A percentile compares a stretch with the other conserved stretches of the same genome.
Evolutionary conservation across 2,888 invertebrate genomes (phyloP).

Genomic region (Choreutis nemorana): DNA sequence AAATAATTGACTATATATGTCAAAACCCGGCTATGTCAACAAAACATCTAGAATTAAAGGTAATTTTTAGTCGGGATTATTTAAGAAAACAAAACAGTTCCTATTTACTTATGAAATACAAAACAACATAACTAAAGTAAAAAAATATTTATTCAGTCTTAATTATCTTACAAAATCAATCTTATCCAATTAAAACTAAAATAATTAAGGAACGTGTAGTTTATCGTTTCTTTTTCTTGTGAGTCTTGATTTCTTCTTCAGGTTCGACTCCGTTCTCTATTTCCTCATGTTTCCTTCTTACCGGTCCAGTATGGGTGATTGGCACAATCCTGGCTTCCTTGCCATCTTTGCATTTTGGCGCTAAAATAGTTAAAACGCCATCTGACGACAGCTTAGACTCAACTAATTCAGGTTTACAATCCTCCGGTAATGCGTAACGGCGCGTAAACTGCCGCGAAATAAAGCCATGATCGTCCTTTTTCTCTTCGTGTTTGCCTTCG

Average conservation of each 20-base stretch:
- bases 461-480: conserved; percentile 76
- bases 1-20: too few relatives aligned
- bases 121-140: conserved; percentile 3
- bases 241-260: conserved; percentile 23
- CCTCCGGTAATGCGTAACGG: conserved; percentile 77
- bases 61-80: too few relatives aligned
- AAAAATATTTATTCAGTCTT: conserved; percentile 1
- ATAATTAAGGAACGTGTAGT: background rate
- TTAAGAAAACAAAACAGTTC: conserved; percentile 1
- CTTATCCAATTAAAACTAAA: background rate
- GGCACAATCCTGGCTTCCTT: conserved; percentile 53
- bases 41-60: too few relatives aligned
- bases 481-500: conserved; percentile 83
- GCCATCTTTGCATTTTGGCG: conserved; percentile 43
- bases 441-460: conserved; percentile 79
- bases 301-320: conserved; percentile 69
- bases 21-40: too few relatives aligned
- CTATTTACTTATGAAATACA: conserved; percentile 4
- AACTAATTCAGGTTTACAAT: conserved; percentile 74
- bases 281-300: conserved; percentile 46
- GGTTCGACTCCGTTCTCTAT: conserved; percentile 16
- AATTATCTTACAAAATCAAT: conserved; percentile 2
- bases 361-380: conserved; percentile 75
- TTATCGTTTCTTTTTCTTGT: conserved; percentile 45
- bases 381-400: conserved; percentile 78